Evolutionary conservation across 2,797 vertebrate species (phyloP).

Genomic region (Sparidentex hasta): DNA sequence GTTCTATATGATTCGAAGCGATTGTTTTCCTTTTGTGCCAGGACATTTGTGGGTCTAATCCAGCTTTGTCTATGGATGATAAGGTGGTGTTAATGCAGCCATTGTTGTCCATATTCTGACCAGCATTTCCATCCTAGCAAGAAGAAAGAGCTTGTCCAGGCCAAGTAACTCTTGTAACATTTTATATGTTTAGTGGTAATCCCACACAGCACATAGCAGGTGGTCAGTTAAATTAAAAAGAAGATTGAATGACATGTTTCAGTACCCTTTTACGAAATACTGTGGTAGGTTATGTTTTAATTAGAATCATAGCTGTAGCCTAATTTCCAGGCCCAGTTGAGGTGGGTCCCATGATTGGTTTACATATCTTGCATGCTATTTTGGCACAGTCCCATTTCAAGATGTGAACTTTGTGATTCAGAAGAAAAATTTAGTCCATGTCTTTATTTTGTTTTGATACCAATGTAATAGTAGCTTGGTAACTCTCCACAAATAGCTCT

Average conservation of each 20-base stretch:
- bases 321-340: constrained; percentile 5
- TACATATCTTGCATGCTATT: constrained; percentile 17
- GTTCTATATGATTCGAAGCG: constrained; percentile 18
- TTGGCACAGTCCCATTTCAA: constrained; percentile 3
- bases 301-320: not conserved
- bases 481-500: not conserved
- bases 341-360: constrained; percentile 30
- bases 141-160: not conserved
- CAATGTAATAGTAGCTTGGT: not conserved
- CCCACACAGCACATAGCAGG: not conserved
- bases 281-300: not conserved
- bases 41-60: constrained; percentile 38
- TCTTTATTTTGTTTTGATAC: not conserved
- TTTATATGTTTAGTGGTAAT: constrained; percentile 9
- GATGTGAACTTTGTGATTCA: too few species aligned
- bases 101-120: constrained; percentile 24
- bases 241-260: not conserved
- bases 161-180: constrained; percentile 10
- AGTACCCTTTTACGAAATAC: not conserved
- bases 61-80: constrained; percentile 33
- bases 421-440: too few species aligned
- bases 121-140: constrained; percentile 1
- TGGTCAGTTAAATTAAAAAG: not conserved
- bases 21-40: constrained; percentile 33
- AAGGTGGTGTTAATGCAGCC: constrained; percentile 20